Base-by-base conservation (phyloP, 2,888 invertebrate genomes). In the Dusona sp. region DNA sequence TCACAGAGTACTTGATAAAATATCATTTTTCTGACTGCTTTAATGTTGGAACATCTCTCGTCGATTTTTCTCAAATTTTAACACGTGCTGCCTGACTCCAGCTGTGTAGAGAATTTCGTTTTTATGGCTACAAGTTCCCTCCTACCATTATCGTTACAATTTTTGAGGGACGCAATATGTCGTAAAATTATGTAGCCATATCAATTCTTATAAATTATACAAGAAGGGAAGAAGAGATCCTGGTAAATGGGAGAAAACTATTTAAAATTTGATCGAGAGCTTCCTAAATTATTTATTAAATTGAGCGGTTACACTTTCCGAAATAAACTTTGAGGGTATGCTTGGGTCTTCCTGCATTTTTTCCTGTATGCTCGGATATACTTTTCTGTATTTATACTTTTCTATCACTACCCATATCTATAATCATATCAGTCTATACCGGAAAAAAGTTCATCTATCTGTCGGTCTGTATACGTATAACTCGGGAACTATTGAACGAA, bases 91-190 rank as follows among this genome's bases (percentile, higher is more conserved):
- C 70, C 19, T 19, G 19, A 29, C 51, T 48, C 1, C 25, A 29
- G 19, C 33, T 25, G 19, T n/a, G 9, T 45, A 48, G 33, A 33
- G 48, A 72, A 51, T 51, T 72, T 29, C 33, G 72, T 29, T 29
- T 51, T 51, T 29, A 51, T 51, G 51, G 29, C 29, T 48, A 19
- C 0, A 72, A 33, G 51, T 33, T 72, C 36, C 19, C 19, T 48
- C 11, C 33, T 16, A 29, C 33, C 33, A 33, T 51, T n/a, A 72
- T 72, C 72, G 51, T 72, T 51, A 51, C 8, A 11, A 51, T 72
- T 72, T 51, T 72, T 19, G 51, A 19, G 29, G 33, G 33, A 72
- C 25, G 48, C 70, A 51, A 33, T 72, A 51, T 72, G 51, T 33
- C 70, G 48, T 51, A 48, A 72, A 72, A n/a, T 22, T 29, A 11